Conservation (phyloP, 2,113 vertebrate genomes). For the Nesogale talazaci region DNA sequence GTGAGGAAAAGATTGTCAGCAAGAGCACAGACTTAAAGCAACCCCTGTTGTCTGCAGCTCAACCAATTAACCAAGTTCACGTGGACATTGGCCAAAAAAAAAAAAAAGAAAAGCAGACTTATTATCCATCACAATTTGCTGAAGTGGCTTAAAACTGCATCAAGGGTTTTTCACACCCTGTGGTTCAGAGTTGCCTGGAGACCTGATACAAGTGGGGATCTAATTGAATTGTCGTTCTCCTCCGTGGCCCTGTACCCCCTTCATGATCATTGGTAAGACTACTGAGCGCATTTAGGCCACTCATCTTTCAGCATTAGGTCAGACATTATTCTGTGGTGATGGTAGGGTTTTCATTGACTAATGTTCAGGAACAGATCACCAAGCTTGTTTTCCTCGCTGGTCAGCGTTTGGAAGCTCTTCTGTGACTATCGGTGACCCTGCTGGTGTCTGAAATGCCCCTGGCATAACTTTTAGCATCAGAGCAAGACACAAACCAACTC, state of each 20-base stretch:
- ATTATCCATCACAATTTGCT: neutral
- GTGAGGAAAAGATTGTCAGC: slow-evolving; percentile 63
- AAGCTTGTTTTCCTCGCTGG: neutral
- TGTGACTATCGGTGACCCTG: neutral
- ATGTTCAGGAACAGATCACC: neutral
- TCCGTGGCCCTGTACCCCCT: neutral
- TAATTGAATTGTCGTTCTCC: too few relatives aligned
- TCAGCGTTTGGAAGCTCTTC: neutral
- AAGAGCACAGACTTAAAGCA: neutral
- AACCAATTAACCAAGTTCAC: neutral
- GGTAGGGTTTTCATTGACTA: neutral
- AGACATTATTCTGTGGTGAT: neutral
- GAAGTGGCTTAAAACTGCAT: neutral
- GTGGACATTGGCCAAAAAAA: accelerated
- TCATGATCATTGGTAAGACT: neutral
- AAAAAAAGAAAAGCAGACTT: neutral
- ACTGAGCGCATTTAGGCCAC: too few relatives aligned
- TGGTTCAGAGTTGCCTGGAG: neutral
- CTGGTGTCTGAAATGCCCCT: neutral
- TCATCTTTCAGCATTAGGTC: neutral
- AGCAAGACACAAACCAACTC: neutral
- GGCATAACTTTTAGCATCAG: neutral
- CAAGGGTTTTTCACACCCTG: neutral
- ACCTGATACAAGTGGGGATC: accelerated
- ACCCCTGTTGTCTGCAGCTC: slow-evolving; percentile 44